phyloP scores from a whole-genome alignment of 1,140 invertebrate genomes.

The Lamellibrachia luymesi region DNA sequence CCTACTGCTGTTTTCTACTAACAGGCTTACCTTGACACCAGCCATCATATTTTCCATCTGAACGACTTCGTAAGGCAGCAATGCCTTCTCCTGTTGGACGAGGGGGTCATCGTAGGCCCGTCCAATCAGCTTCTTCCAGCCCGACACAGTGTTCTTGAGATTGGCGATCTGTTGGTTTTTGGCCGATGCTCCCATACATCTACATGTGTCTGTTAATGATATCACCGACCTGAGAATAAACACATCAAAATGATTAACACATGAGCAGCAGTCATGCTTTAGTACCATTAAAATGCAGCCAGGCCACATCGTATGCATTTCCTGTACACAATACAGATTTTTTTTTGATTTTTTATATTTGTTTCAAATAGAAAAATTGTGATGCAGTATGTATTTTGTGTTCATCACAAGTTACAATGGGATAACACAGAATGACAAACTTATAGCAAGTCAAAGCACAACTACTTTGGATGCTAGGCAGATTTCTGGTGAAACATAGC shows the following conservation, averaged over 20 bases:
- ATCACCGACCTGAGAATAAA: constrained; percentile 80
- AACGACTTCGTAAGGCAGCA: constrained; percentile 74
- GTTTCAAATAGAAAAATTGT: not conserved
- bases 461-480: too few relatives aligned
- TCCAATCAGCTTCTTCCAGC: constrained; percentile 90
- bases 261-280: not conserved
- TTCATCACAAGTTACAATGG: too few relatives aligned
- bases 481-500: too few relatives aligned
- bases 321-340: too few relatives aligned
- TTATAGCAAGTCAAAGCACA: too few relatives aligned
- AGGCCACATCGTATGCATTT: too few relatives aligned
- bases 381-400: too few relatives aligned
- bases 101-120: constrained; percentile 79
- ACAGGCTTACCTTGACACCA: constrained; percentile 67
- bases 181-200: constrained; percentile 91
- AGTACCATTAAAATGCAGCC: not conserved
- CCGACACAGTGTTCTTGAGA: constrained; percentile 92
- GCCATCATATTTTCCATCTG: constrained; percentile 71
- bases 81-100: constrained; percentile 75
- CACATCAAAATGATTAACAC: not conserved
- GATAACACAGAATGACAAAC: too few relatives aligned
- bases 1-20: not conserved
- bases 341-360: not conserved
- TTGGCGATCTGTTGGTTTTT: constrained; percentile 97
- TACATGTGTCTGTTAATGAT: constrained; percentile 87